Evolutionary conservation across 2,113 vertebrate species (phyloP).

Genomic region (Carlito syrichta): DNA sequence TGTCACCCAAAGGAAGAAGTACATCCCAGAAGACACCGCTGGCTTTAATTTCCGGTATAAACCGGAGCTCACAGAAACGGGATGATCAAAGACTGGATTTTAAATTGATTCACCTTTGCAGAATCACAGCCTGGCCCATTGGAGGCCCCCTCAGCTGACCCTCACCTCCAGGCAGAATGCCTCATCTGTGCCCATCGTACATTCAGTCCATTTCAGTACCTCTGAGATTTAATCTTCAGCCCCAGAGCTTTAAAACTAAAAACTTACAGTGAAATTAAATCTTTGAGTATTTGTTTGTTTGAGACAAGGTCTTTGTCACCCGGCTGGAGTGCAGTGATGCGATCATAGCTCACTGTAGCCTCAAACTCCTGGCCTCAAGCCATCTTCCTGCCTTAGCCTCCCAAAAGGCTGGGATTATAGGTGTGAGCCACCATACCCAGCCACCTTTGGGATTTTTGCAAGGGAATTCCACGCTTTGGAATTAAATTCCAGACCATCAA

Average conservation of each 20-base stretch:
- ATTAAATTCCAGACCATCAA: not conserved
- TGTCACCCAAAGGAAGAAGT: not conserved
- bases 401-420: no score
- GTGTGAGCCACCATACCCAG: no score
- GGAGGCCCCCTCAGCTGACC: not conserved
- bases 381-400: no score
- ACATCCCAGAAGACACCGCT: not conserved
- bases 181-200: fast-evolving
- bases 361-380: no score
- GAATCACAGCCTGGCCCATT: not conserved
- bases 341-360: no score
- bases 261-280: not conserved
- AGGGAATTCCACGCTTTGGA: not conserved
- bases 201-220: not conserved
- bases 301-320: no score
- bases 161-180: no score
- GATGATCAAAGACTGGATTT: not conserved
- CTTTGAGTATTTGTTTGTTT: not conserved
- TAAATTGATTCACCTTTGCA: not conserved
- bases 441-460: no score
- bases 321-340: no score
- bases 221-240: not conserved
- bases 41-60: not conserved
- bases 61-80: not conserved
- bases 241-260: not conserved